Base-by-base conservation (phyloP, 2,113 vertebrate genomes). In the Axis porcinus region DNA sequence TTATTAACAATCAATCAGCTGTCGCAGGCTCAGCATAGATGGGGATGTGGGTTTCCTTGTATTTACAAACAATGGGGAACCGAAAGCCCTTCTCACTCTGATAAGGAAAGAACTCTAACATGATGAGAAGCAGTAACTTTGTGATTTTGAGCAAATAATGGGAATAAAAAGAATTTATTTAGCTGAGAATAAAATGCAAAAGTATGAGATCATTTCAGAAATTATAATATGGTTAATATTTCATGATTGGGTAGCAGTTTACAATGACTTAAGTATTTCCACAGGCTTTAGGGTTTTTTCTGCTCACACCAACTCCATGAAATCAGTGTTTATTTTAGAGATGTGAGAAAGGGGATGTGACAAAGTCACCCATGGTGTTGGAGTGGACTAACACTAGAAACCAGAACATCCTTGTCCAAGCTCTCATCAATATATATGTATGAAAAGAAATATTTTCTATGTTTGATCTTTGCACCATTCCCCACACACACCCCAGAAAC, bases 1-100 rank as follows among this genome's bases (percentile, higher is more conserved):
- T 97, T 98, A 96, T 97, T 97, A 96, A 90, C 84, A 87, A 91
- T 97, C 95, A 96, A 92, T 95, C 97, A 90, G 47, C 89, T 97
- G 95, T 96, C 95, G 52, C 55, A 50, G 79, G 27, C 84, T 95
- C 40, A 1, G 55, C 60, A 62, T 21, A 64, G 91, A 82, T 74
- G 21, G 58, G 84, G 58, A 89, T 82, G 89, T 94, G 83, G 33
- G 25, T 70, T 93, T 94, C 90, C 93, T 91, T 85, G 40, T 78
- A 74, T 83, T 95, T 88, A 62, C 0, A 50, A 70, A 96, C 74
- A 82, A 74, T 33, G 6, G 33, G 23, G 58, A 88, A 81, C 54
- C 1, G 3, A 28, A 96, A 57, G 9, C 58, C 83, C 52, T 88
- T 57, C 81, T 79, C 27, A 58, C 11, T 54, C 16, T 70, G 36